Evolutionary conservation across 2,113 vertebrate genomes (phyloP).

Genomic region (Rhinolophus ferrumequinum): DNA sequence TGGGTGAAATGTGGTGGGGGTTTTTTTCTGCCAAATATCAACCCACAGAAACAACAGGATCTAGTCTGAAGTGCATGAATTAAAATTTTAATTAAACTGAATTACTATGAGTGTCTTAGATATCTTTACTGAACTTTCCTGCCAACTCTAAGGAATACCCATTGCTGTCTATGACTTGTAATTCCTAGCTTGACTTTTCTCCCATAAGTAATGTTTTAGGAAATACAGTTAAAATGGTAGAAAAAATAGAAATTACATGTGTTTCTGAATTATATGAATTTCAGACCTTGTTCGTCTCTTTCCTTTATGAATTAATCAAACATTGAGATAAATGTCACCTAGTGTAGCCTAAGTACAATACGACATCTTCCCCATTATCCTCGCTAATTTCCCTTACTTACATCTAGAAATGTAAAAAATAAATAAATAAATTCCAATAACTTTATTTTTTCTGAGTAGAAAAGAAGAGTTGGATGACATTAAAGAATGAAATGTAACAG

Average conservation of each 20-base stretch:
- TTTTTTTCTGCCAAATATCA: slow-evolving; percentile 20
- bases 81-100: slow-evolving; percentile 1
- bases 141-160: background rate
- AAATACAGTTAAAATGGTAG: slow-evolving; percentile 27
- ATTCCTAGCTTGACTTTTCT: background rate
- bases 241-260: background rate
- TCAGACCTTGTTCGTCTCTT: background rate
- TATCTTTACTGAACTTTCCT: slow-evolving; percentile 37
- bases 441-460: slow-evolving; percentile 1
- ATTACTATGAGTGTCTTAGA: background rate
- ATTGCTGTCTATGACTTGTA: background rate
- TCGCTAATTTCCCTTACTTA: background rate
- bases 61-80: slow-evolving; percentile 21
- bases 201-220: background rate
- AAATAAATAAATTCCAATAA: background rate
- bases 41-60: slow-evolving; percentile 37
- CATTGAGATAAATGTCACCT: background rate
- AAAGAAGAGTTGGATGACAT: background rate
- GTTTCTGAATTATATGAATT: background rate
- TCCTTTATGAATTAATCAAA: background rate
- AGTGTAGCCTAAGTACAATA: background rate
- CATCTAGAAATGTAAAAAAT: background rate
- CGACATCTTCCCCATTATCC: background rate
- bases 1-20: background rate
- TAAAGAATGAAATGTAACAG: background rate